A percentile compares a stretch with the other conserved stretches of the same genome.
Conservation (phyloP, 2,113 vertebrate species). For the Gnathonemus echidnorhynchus region DNA sequence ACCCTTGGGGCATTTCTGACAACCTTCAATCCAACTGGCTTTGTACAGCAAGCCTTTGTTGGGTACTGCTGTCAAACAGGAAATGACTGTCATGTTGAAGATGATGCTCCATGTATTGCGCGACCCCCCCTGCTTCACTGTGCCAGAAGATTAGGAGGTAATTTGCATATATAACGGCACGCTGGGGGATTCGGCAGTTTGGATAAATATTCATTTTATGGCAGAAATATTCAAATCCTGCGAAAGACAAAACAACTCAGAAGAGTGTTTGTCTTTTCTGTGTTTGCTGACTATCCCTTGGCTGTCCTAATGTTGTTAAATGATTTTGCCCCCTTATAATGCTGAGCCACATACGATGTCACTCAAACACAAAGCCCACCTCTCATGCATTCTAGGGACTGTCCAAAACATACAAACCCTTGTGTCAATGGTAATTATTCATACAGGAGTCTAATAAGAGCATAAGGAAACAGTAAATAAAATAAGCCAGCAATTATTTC, state of each 20-base stretch:
- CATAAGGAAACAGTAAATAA: background rate
- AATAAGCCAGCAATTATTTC: background rate
- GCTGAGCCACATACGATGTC: background rate
- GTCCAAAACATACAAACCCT: background rate
- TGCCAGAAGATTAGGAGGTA: slow-evolving; percentile 6
- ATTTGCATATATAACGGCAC: slow-evolving; percentile 12
- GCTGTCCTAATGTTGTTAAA: slow-evolving; percentile 5
- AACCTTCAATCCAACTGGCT: background rate
- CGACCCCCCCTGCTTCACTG: background rate
- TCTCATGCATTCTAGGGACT: background rate
- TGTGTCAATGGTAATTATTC: background rate
- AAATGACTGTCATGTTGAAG: background rate
- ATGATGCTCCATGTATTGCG: background rate
- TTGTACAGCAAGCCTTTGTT: slow-evolving; percentile 1
- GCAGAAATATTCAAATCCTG: slow-evolving; percentile 4
- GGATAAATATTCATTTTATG: slow-evolving; percentile 12
- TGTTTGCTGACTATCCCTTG: background rate
- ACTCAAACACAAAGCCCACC: background rate
- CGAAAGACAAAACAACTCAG: background rate
- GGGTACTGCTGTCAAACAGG: background rate
- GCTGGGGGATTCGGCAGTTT: slow-evolving; percentile 3
- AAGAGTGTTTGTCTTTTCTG: background rate
- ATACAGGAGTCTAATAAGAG: background rate
- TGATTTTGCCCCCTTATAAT: background rate
- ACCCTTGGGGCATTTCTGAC: background rate